Evolutionary conservation across 1,140 invertebrate genomes (phyloP).

Genomic region (Glossosoma conforme): DNA sequence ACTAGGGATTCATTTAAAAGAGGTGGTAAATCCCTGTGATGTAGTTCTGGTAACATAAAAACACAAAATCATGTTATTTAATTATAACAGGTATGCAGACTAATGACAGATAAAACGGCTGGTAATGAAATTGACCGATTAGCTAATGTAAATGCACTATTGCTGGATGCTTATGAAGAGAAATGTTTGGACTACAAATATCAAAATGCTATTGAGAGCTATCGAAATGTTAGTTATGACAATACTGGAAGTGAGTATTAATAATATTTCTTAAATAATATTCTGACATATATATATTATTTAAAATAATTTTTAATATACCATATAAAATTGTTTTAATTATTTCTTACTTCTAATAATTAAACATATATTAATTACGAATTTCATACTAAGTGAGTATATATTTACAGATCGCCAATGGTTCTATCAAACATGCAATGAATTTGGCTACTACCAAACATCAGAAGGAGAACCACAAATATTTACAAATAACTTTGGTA

Average conservation of each 20-base stretch:
- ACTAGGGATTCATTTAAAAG: too few relatives aligned
- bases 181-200: conserved; percentile 84
- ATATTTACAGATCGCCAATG: conserved; percentile 65
- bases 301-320: too few relatives aligned
- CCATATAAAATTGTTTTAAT: background rate
- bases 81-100: conserved; percentile 62
- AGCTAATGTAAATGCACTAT: conserved; percentile 65
- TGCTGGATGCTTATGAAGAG: conserved; percentile 63
- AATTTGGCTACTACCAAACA: conserved; percentile 93
- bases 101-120: conserved; percentile 62
- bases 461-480: conserved; percentile 66
- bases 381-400: conserved; percentile 9
- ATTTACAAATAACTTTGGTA: conserved; percentile 73
- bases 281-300: too few relatives aligned
- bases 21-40: too few relatives aligned
- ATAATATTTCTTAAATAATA: too few relatives aligned
- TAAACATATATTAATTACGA: conserved; percentile 1
- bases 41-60: too few relatives aligned
- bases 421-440: conserved; percentile 93
- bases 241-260: too few relatives aligned
- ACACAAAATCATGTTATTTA: conserved; percentile 22
- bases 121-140: conserved; percentile 64
- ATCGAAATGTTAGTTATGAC: conserved; percentile 69
- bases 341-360: conserved; percentile 6
- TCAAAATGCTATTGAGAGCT: conserved; percentile 66